These are phyloP conservation scores for Leptonema lineaticorne DNA, from an alignment of 1,140 invertebrate species.

Conservation along the genomic window DNA sequence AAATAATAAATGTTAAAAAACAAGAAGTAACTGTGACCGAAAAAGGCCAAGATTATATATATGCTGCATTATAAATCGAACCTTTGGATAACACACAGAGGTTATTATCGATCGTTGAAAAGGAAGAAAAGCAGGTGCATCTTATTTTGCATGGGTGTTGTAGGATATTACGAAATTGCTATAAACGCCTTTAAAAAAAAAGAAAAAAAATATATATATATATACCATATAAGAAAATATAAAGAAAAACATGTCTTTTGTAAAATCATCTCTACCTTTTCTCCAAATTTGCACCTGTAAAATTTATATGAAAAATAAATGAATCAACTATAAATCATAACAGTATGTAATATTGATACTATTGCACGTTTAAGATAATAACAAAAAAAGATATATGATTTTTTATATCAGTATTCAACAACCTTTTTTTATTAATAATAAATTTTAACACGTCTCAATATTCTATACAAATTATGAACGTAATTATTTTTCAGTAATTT, in stretches of 20 bases:
- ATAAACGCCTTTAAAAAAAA: no score
- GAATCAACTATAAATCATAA: not conserved
- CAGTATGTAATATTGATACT: no score
- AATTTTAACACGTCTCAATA: no score
- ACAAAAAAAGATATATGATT: no score
- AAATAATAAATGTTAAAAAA: no score
- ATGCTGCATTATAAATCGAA: not conserved
- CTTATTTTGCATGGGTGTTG: not conserved
- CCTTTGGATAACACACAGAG: constrained; percentile 2
- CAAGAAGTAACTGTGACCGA: no score
- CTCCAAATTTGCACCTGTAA: not conserved
- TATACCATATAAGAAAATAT: no score
- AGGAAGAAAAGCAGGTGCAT: not conserved
- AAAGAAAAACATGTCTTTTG: no score
- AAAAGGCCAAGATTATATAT: not conserved
- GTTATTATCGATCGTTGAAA: constrained; percentile 2
- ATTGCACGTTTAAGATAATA: no score
- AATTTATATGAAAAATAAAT: not conserved
- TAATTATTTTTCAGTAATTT: not conserved
- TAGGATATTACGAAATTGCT: not conserved
- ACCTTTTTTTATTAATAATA: no score
- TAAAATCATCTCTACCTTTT: not conserved
- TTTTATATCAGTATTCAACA: no score
- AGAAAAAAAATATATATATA: not conserved
- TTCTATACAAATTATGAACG: not conserved